Evolutionary conservation across 92 coral and sea anemone species (phyloP).

Genomic region (Actinostola sp.): DNA sequence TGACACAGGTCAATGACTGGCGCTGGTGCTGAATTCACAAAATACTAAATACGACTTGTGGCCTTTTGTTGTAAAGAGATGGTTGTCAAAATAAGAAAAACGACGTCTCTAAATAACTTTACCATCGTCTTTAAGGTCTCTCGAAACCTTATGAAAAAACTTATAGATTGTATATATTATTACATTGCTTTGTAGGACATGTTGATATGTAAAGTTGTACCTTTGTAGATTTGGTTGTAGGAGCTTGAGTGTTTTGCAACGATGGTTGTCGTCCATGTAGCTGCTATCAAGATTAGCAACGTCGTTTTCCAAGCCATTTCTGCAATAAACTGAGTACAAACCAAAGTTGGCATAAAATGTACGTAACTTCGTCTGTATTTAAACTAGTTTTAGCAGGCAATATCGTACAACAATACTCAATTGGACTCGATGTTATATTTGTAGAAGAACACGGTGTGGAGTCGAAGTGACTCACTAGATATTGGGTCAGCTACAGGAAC

Average conservation of each 20-base stretch:
- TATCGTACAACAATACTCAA: no score
- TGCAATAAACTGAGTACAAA: not conserved
- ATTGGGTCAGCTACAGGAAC: no score
- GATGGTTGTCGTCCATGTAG: not conserved
- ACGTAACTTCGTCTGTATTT: no score
- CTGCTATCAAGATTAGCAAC: conserved; percentile 18
- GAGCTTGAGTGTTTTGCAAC: conserved; percentile 10
- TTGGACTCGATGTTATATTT: no score
- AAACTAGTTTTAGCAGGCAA: no score
- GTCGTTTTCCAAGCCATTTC: not conserved
- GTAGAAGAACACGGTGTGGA: no score
- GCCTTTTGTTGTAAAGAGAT: conserved; percentile 1
- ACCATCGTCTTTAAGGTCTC: no score
- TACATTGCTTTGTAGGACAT: not conserved
- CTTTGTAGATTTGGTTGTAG: conserved; percentile 24
- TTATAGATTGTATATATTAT: not conserved
- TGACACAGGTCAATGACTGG: conserved; percentile 20
- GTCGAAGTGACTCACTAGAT: no score
- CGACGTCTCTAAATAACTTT: no score
- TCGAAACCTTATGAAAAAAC: no score
- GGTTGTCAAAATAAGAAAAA: conserved; percentile 10
- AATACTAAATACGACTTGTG: conserved; percentile 17
- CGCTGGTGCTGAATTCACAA: conserved; percentile 22
- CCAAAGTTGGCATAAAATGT: no score
- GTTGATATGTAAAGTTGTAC: not conserved